A percentile compares a stretch with the other conserved stretches of the same genome.
Evolutionary conservation across 2,113 vertebrate genomes (phyloP).

Genomic region (Scomber japonicus): DNA sequence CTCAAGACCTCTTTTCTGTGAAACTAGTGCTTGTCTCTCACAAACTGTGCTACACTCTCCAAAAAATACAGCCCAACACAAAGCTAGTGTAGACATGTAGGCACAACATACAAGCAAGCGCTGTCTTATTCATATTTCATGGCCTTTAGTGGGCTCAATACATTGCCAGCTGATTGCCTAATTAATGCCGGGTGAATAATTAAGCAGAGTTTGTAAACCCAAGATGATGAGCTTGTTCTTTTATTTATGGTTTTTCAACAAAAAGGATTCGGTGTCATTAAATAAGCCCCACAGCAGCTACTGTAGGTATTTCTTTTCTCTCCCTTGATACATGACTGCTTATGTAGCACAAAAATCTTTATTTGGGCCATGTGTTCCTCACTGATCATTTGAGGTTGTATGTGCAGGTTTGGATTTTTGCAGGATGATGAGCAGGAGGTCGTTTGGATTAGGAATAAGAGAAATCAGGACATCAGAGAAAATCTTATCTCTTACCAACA

Average conservation of each 20-base stretch:
- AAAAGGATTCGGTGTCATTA: conserved; percentile 54
- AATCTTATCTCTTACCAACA: conserved; percentile 77
- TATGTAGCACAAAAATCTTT: conserved; percentile 9
- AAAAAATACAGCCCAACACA: neutral
- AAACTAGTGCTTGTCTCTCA: neutral
- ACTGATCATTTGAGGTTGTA: neutral
- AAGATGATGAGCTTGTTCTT: conserved; percentile 64
- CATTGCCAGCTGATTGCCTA: conserved; percentile 57
- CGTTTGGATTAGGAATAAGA: conserved; percentile 56
- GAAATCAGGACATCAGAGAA: conserved; percentile 72
- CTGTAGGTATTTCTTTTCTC: conserved; percentile 12
- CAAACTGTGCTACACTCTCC: neutral
- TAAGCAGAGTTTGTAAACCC: conserved; percentile 59
- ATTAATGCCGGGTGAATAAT: conserved; percentile 69
- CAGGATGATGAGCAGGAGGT: conserved; percentile 27
- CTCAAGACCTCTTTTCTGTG: neutral
- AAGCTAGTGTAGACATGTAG: conserved; percentile 15
- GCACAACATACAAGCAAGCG: conserved; percentile 32
- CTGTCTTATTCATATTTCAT: conserved; percentile 55
- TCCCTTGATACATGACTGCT: conserved; percentile 8
- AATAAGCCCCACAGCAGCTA: conserved; percentile 40
- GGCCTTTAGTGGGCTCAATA: conserved; percentile 44
- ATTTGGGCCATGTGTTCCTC: conserved; percentile 6
- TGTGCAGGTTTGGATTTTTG: neutral
- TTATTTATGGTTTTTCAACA: conserved; percentile 69